A percentile compares a stretch with the other conserved stretches of the same genome.
Conservation (phyloP, 2,888 invertebrate species). For the Lasioglossum figueresi region DNA sequence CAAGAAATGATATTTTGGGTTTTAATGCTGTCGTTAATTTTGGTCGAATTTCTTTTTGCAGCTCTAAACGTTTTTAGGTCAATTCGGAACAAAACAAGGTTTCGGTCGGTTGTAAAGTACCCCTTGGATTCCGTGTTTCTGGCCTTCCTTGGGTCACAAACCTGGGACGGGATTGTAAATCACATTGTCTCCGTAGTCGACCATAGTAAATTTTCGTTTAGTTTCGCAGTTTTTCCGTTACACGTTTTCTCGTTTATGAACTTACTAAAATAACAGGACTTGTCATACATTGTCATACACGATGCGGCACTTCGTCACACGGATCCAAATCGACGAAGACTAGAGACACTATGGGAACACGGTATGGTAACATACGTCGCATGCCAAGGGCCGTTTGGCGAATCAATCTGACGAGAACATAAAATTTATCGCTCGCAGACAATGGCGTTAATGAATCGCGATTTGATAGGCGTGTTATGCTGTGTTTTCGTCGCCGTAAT, state of each 20-base stretch:
- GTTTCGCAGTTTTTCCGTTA: constrained; percentile 32
- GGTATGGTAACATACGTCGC: background rate
- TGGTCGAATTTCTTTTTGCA: background rate
- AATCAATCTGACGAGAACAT: constrained; percentile 6
- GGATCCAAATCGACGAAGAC: background rate
- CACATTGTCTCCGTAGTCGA: constrained; percentile 24
- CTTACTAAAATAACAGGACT: constrained; percentile 3
- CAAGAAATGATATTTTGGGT: background rate
- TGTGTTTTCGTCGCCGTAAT: constrained; percentile 11
- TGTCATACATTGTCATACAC: background rate
- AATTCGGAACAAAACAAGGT: constrained; percentile 34
- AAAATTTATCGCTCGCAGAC: constrained; percentile 17
- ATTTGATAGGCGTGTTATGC: constrained; percentile 10
- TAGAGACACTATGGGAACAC: background rate
- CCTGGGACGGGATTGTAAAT: constrained; percentile 30
- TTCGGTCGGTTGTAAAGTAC: constrained; percentile 65
- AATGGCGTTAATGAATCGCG: constrained; percentile 32
- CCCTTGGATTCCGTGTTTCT: constrained; percentile 48
- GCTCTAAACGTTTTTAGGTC: background rate
- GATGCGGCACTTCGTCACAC: background rate
- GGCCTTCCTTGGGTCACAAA: constrained; percentile 48
- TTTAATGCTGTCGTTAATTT: background rate
- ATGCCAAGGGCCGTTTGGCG: background rate
- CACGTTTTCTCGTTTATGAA: background rate
- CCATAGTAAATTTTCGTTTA: constrained; percentile 7